Conservation (phyloP, 2,888 invertebrate genomes). For the Drosophila anomalata region DNA sequence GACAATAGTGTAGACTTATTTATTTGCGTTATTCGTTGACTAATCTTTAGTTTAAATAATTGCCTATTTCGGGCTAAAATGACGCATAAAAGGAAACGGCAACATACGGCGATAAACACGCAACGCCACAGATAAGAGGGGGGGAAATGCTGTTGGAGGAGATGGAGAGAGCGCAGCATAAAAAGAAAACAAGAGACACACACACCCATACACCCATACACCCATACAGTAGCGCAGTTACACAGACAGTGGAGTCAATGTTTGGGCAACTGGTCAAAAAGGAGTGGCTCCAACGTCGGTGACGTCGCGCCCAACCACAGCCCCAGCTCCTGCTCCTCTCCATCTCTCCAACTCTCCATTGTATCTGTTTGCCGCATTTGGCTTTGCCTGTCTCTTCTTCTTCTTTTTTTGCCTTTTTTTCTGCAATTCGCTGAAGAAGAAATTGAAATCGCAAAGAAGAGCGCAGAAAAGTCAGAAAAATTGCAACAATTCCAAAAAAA, state of each 20-base stretch:
- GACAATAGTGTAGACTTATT: slow-evolving; percentile 39
- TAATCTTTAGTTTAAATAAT: slow-evolving; percentile 69
- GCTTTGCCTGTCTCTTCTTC: slow-evolving; percentile 14
- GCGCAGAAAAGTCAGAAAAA: slow-evolving; percentile 7
- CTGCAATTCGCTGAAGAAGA: slow-evolving; percentile 28
- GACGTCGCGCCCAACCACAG: slow-evolving; percentile 43
- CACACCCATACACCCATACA: slow-evolving; percentile 7
- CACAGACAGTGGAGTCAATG: slow-evolving; percentile 26
- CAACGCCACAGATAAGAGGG: not conserved
- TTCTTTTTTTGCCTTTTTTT: slow-evolving; percentile 5
- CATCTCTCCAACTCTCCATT: not conserved
- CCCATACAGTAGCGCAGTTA: slow-evolving; percentile 14
- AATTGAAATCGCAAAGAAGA: slow-evolving; percentile 33
- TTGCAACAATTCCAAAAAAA: slow-evolving; percentile 21
- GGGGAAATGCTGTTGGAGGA: not conserved
- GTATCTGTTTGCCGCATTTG: slow-evolving; percentile 25
- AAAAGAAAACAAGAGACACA: slow-evolving; percentile 46
- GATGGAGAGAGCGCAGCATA: slow-evolving; percentile 24
- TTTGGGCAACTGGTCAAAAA: slow-evolving; percentile 37
- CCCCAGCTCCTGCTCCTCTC: not conserved
- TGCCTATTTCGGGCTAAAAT: slow-evolving; percentile 67
- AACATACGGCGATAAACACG: slow-evolving; percentile 35
- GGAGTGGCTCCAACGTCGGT: slow-evolving; percentile 47
- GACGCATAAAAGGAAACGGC: slow-evolving; percentile 61
- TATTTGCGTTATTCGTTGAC: slow-evolving; percentile 62